Percentiles rank a stretch among this genome's conserved stretches.
Conservation (phyloP, 1,140 invertebrate genomes). For the Ephestia elutella region DNA sequence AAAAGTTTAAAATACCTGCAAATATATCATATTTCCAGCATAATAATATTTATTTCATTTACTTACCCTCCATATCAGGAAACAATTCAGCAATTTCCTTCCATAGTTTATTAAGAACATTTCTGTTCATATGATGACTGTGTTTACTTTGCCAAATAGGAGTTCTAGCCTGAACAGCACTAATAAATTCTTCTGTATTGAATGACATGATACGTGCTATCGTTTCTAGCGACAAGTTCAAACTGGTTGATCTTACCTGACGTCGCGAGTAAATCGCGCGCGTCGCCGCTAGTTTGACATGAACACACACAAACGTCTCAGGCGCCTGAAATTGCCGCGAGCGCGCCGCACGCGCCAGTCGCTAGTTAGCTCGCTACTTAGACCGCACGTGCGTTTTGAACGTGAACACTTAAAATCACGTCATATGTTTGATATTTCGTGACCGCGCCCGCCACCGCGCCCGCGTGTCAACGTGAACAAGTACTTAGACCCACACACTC, state of each 20-base stretch:
- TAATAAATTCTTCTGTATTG: slow-evolving; percentile 19
- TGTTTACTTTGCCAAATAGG: slow-evolving; percentile 17
- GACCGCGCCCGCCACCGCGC: slow-evolving; percentile 6
- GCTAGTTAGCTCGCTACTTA: slow-evolving; percentile 19
- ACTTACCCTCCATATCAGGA: slow-evolving; percentile 12
- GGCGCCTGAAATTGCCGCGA: slow-evolving; percentile 18
- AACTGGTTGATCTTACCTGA: slow-evolving; percentile 22
- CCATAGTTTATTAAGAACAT: slow-evolving; percentile 12
- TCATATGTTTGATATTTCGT: slow-evolving; percentile 17
- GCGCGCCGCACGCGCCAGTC: slow-evolving; percentile 11
- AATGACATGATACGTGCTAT: slow-evolving; percentile 16
- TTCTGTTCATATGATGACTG: slow-evolving; percentile 14
- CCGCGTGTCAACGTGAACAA: slow-evolving; percentile 4
- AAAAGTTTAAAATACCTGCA: slow-evolving; percentile 14
- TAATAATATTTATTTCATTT: slow-evolving; percentile 8
- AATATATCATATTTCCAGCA: too few relatives aligned
- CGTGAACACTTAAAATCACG: slow-evolving; percentile 21
- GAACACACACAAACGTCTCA: slow-evolving; percentile 24
- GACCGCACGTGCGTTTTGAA: slow-evolving; percentile 26
- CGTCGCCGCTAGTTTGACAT: slow-evolving; percentile 19
- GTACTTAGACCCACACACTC: background rate
- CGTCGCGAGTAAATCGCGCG: slow-evolving; percentile 22
- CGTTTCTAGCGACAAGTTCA: slow-evolving; percentile 21
- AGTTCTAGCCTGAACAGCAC: slow-evolving; percentile 19
- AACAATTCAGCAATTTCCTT: slow-evolving; percentile 14